Evolutionary conservation across 2,797 vertebrate genomes (phyloP), one percentile per base, ranked within the genome.

Genomic region (Silurus aristotelis): DNA sequence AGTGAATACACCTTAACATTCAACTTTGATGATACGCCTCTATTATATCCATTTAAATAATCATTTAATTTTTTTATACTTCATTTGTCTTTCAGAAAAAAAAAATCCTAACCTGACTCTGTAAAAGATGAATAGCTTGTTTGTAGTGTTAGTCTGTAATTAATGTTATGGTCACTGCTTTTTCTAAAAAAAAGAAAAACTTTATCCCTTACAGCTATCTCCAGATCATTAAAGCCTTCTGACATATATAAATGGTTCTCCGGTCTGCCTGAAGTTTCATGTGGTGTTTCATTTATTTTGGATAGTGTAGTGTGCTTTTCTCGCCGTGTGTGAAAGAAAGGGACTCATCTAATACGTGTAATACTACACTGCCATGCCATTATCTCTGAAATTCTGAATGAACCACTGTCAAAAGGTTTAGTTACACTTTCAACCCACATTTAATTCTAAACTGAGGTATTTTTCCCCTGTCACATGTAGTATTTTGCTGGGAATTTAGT

Each of bases 151-250:
- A 27, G 58, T 78, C 77, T 84, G 66, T 73, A 22, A 25, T 38
- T 63, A 85, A 80, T 80, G 43, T 72, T 87, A 76, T 20, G 84
- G 85, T 67, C 76, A 68, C 72, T 80, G 83, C 38, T n/a, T 25
- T 82, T 38, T 31, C 82, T 83, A 81, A 79, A 79, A 79, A 79
- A 43, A 61, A 52, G 9, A 52, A 52, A 7, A 38, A 38, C 27
- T 71, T 72, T 81, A 71, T 68, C 80, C 63, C 63, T 75, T 75
- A 2, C 71, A 85, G 75, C 72, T 22, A 14, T 79, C 31, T 13
- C 19, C 76, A 63, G 58, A 61, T 43, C 55, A 38, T 77, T 77
- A 79, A 43, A 46, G 58, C 31, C 19, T 12, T 63, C 20, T 79
- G 58, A 58, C 17, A 38, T 77, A 7, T 77, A 77, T 77, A 31